Conservation (phyloP, 2,797 vertebrate genomes). For the Clarias fuscus region DNA sequence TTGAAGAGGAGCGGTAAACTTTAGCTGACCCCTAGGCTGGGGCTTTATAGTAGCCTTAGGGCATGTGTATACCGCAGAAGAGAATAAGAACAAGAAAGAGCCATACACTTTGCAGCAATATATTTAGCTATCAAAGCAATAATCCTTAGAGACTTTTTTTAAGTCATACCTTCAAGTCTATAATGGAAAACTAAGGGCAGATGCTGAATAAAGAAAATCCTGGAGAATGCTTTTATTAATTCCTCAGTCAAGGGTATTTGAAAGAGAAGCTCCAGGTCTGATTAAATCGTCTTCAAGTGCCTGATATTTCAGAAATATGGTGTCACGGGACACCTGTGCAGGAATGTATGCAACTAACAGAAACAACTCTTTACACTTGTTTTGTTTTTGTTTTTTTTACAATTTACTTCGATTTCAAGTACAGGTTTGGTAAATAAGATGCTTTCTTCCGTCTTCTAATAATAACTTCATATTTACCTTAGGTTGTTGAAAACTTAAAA, state of each 20-base stretch:
- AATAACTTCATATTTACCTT: not conserved
- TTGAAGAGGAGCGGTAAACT: constrained; percentile 55
- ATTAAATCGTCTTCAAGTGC: not conserved
- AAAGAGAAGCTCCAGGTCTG: not conserved
- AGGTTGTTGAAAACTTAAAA: not conserved
- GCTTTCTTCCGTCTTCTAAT: not conserved
- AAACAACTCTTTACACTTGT: not conserved
- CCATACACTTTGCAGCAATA: too few species aligned
- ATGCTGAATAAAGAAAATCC: not conserved
- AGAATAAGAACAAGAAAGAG: not conserved
- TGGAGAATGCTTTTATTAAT: not conserved
- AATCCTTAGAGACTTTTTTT: not conserved
- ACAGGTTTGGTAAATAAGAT: too few species aligned
- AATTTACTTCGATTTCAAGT: too few species aligned
- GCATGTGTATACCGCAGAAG: not conserved
- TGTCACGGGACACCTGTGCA: not conserved
- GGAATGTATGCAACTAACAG: not conserved
- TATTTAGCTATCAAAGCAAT: constrained; percentile 1
- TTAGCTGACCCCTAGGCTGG: constrained; percentile 49
- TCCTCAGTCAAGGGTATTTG: not conserved
- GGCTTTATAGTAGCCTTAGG: constrained; percentile 39
- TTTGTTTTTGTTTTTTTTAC: too few species aligned
- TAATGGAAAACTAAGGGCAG: not conserved
- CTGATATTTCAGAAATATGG: not conserved
- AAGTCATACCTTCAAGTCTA: not conserved